Percentiles rank a stretch among this genome's conserved stretches.
Conservation (phyloP, 2,888 invertebrate genomes). For the Nebria salina region DNA sequence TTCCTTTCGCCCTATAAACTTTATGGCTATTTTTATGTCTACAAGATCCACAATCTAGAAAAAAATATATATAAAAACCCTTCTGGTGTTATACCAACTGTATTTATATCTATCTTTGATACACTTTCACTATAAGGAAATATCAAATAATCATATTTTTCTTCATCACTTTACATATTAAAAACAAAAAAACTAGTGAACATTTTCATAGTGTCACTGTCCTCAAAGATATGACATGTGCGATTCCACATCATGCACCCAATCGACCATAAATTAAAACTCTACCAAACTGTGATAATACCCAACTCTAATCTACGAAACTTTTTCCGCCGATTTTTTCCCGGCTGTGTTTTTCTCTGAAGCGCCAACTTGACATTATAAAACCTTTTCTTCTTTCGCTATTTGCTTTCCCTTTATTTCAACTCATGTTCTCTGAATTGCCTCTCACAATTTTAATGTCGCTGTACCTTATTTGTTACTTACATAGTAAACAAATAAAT, state of each 20-base stretch:
- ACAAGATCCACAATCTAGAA: conserved; percentile 2
- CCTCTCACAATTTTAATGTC: neutral
- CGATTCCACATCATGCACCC: neutral
- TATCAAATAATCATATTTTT: neutral
- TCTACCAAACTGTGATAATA: conserved; percentile 4
- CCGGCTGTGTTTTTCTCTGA: conserved; percentile 3
- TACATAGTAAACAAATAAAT: neutral
- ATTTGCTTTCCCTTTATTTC: conserved; percentile 2
- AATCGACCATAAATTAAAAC: conserved; percentile 4
- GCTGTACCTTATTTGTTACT: neutral
- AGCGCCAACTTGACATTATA: conserved; percentile 32
- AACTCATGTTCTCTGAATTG: neutral
- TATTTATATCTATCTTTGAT: conserved; percentile 9
- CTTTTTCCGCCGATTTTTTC: conserved; percentile 18
- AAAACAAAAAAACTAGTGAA: neutral
- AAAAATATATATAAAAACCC: conserved; percentile 11
- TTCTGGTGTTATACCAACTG: neutral
- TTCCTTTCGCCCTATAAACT: neutral
- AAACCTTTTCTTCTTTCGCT: conserved; percentile 18
- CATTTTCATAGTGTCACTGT: neutral
- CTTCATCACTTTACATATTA: neutral
- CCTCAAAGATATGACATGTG: conserved; percentile 5
- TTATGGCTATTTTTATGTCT: neutral
- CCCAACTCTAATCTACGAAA: neutral
- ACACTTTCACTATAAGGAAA: neutral